A percentile compares a stretch with the other conserved stretches of the same genome.
Evolutionary conservation across 1,140 invertebrate species (phyloP).

Genomic region (Akabosia matsudoensis): DNA sequence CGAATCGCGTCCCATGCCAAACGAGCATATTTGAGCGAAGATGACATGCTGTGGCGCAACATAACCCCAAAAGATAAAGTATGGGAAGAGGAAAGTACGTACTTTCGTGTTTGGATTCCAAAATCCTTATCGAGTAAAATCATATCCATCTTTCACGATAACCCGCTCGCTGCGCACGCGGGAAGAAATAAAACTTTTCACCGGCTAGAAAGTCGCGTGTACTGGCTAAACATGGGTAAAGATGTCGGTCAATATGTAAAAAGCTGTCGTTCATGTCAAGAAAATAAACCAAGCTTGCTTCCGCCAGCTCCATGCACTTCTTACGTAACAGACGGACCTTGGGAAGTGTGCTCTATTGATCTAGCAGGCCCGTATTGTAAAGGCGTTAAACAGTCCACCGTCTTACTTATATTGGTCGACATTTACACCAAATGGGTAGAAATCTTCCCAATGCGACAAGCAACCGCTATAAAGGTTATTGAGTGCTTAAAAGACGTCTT

Average conservation of each 20-base stretch:
- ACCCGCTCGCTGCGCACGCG: background rate
- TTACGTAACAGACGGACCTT: constrained; percentile 22
- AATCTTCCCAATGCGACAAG: background rate
- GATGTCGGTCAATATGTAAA: too few relatives aligned
- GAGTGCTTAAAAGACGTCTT: background rate
- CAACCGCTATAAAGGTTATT: background rate
- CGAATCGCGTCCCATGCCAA: background rate
- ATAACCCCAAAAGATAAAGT: background rate
- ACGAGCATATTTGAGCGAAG: background rate
- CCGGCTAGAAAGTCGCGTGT: too few relatives aligned
- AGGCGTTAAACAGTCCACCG: background rate
- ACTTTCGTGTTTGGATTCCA: background rate
- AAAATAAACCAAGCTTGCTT: background rate
- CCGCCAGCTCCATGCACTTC: background rate
- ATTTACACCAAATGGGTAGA: background rate
- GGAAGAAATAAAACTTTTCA: too few relatives aligned
- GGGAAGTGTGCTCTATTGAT: constrained; percentile 41
- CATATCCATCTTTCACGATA: background rate
- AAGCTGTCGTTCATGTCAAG: background rate
- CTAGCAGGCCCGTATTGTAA: constrained; percentile 43
- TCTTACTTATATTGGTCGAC: background rate
- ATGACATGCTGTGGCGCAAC: background rate
- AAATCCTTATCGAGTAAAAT: background rate
- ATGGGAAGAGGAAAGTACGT: background rate
- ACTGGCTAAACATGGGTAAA: constrained; percentile 3